Base-by-base conservation (phyloP, 2,113 vertebrate species). In the Bubalus kerabau region DNA sequence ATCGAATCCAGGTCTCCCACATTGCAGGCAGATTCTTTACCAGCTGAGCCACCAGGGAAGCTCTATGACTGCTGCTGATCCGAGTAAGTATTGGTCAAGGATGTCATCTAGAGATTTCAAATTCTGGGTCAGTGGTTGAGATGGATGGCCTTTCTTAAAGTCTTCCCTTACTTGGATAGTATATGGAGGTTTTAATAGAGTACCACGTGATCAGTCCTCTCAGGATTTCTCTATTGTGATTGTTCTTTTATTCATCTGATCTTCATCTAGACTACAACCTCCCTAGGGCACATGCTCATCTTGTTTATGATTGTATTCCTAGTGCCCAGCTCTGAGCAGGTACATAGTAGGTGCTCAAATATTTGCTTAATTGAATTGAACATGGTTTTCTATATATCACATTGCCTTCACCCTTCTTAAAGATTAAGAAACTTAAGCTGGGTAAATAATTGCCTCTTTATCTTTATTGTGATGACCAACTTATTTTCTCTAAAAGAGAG, bases 401-500 rank as follows among this genome's bases (percentile, higher is more conserved):
- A 30, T 91, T 95, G 82, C 28, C 32, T n/a, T 30, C 40, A 24
- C 4, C 50, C 15, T 94, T 91, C 23, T 90, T 95, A 91, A 67
- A 94, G 46, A 82, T 6, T 86, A 92, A 71, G 24, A 94, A 94
- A 91, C 59, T 92, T 96, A 91, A 95, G 6, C 54, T 87, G 52
- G 32, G 10, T 88, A 36, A 94, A 62, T 96, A 90, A 97, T 64
- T 86, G 48, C 82, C 8, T 54, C 6, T 92, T 84, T 95, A 36
- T 95, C 6, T 92, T 84, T 95, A 36, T 95, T 88, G 17, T 84
- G 40, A 81, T 95, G 46, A 19, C 19, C 43, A 94, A 64, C 16
- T 88, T 96, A 97, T 95, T 93, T 95, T 91, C 46, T 93, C 93
- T 93, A 91, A 95, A 80, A 60, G 32, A 62, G n/a, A 88, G 97